Base-by-base conservation (phyloP, 1,140 invertebrate species). In the Halyomorpha halys region DNA sequence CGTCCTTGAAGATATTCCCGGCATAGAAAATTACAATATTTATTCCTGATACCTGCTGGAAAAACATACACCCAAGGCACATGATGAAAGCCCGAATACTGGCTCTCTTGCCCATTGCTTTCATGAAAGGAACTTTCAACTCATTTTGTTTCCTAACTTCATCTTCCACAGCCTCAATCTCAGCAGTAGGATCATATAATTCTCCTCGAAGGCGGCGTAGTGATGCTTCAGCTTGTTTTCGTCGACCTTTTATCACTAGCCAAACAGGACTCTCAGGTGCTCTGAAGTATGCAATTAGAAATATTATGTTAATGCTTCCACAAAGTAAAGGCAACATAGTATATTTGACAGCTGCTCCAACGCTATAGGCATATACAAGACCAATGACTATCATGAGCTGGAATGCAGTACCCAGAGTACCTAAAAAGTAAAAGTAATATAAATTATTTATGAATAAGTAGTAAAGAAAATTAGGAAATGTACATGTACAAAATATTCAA, bases 11-110 rank as follows among this genome's bases (percentile, higher is more conserved):
- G 63, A 94, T 92, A 0, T 75, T 70, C 0, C 80, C 79, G 0
- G 86, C 79, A 68, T 91, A 91, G 72, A 91, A 91, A 62, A 91
- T 84, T 19, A 93, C 86, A 0, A 86, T 87, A 69, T 93, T 93
- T 11, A 94, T 88, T 47, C 91, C 89, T 62, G 84, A 86, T 44
- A 93, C 74, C 72, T 94, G 90, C 71, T 93, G 90, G 73, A 92
- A 87, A 59, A 89, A 75, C 87, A 94, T 90, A 2, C 94, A 76
- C 9, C 83, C 83, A 67, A 88, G 80, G 51, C 81, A 83, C 21
- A 94, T 87, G 14, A 84, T 66, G 14, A 91, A 71, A 2, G 83
- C 86, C 72, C 84, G 89, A 13, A 79, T 71, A 0, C 81, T 81
- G 15, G 81, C 80, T 66, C 75, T 80, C 59, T 80, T 79, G 1